phyloP scores from a whole-genome alignment of 2,797 vertebrate species.

The Nannoperca australis region DNA sequence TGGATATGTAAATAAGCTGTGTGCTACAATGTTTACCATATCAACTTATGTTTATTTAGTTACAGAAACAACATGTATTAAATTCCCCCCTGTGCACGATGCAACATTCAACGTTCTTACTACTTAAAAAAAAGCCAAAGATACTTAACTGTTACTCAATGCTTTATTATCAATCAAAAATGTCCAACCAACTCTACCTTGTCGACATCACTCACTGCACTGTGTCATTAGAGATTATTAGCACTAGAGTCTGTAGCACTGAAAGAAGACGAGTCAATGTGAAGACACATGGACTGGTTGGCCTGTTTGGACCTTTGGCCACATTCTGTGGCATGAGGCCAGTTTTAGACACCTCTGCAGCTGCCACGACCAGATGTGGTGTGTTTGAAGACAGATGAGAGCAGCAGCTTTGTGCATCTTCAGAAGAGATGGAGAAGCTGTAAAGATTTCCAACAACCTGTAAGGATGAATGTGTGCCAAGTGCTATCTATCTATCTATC shows the following conservation, averaged over 20 bases:
- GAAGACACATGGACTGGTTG: slow-evolving; percentile 32
- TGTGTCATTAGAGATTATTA: slow-evolving; percentile 30
- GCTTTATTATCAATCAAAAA: too few species aligned
- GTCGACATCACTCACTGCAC: slow-evolving; percentile 20
- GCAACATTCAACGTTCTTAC: too few species aligned
- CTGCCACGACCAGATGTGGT: slow-evolving; percentile 77
- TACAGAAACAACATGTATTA: too few species aligned
- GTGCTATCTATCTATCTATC: background rate
- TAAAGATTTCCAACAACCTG: slow-evolving; percentile 47
- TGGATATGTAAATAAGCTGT: background rate
- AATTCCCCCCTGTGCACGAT: too few species aligned
- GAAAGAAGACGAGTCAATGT: slow-evolving; percentile 5
- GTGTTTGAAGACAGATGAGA: slow-evolving; percentile 77
- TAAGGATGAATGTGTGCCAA: slow-evolving; percentile 35
- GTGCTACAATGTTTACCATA: background rate
- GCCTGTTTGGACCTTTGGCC: slow-evolving; percentile 43
- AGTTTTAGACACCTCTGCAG: slow-evolving; percentile 59
- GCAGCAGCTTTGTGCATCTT: slow-evolving; percentile 44
- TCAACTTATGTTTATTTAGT: background rate
- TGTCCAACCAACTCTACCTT: background rate
- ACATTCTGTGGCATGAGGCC: slow-evolving; percentile 60
- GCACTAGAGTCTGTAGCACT: slow-evolving; percentile 1
- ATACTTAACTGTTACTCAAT: too few species aligned
- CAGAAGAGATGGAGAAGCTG: slow-evolving; percentile 41
- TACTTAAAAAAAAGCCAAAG: too few species aligned